These are phyloP conservation scores for Physocephala rufipes DNA, from an alignment of 2,888 invertebrate species.

Conservation along the genomic window DNA sequence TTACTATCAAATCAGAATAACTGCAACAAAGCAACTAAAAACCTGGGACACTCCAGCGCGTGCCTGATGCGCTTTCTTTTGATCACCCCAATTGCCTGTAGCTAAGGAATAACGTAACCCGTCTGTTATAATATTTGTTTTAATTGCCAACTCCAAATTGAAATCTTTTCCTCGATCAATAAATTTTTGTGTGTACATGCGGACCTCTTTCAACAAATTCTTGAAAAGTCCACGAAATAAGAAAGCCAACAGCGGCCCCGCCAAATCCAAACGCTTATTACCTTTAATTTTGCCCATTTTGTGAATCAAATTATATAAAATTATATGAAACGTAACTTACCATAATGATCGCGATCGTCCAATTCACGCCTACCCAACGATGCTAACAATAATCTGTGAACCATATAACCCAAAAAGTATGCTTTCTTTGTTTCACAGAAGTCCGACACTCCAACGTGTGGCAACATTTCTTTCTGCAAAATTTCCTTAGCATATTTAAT, in stretches of 20 bases:
- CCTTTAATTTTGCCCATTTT: slow-evolving; percentile 41
- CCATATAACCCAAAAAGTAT: slow-evolving; percentile 99
- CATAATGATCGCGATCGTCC: slow-evolving; percentile 99
- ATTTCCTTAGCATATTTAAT: slow-evolving; percentile 99
- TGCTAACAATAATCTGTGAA: slow-evolving; percentile 92
- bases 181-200: slow-evolving; percentile 98
- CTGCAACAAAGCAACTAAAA: slow-evolving; percentile 38
- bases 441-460: slow-evolving; percentile 98
- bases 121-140: slow-evolving; percentile 97
- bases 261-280: slow-evolving; percentile 96
- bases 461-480: slow-evolving; percentile 99
- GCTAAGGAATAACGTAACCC: slow-evolving; percentile 97
- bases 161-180: slow-evolving; percentile 99
- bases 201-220: slow-evolving; percentile 95
- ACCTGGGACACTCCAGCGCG: slow-evolving; percentile 75
- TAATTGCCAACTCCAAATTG: slow-evolving; percentile 87
- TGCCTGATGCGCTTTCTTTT: slow-evolving; percentile 98
- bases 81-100: slow-evolving; percentile 99
- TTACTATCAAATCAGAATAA: background rate
- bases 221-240: slow-evolving; percentile 96
- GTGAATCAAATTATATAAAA: too few relatives aligned
- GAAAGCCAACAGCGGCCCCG: slow-evolving; percentile 96
- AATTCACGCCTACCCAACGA: slow-evolving; percentile 95
- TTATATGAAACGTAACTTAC: slow-evolving; percentile 59
- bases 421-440: slow-evolving; percentile 99